phyloP scores from a whole-genome alignment of 2,113 vertebrate species.

The Herpetotheres cachinnans region DNA sequence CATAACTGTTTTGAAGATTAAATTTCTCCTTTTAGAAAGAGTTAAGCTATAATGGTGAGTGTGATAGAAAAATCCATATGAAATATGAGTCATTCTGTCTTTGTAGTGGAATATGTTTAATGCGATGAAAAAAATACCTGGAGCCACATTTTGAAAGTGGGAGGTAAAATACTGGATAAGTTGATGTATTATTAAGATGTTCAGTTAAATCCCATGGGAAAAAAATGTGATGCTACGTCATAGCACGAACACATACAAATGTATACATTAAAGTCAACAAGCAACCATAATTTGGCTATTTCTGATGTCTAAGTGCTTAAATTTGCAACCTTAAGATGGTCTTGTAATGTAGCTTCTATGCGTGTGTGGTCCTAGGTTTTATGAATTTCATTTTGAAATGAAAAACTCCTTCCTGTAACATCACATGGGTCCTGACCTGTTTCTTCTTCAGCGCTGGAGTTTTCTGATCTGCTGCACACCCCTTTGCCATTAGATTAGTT shows the following conservation, averaged over 20 bases:
- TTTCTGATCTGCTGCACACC: not conserved
- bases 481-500: not conserved
- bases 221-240: not conserved
- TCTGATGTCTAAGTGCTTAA: not conserved
- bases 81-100: not conserved
- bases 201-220: not conserved
- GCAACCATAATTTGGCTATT: not conserved
- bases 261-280: not conserved
- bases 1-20: not conserved
- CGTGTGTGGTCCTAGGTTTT: not conserved
- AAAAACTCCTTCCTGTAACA: not conserved
- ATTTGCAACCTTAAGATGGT: not conserved
- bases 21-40: not conserved
- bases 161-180: not conserved
- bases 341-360: not conserved
- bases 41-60: not conserved
- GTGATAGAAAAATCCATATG: not conserved
- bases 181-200: not conserved
- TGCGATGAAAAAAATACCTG: not conserved
- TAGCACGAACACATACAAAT: not conserved
- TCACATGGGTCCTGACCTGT: not conserved
- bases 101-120: not conserved
- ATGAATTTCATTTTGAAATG: not conserved
- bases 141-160: not conserved
- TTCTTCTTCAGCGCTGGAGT: not conserved